Conservation (phyloP, 1,140 invertebrate genomes). For the Temnothorax longispinosus region DNA sequence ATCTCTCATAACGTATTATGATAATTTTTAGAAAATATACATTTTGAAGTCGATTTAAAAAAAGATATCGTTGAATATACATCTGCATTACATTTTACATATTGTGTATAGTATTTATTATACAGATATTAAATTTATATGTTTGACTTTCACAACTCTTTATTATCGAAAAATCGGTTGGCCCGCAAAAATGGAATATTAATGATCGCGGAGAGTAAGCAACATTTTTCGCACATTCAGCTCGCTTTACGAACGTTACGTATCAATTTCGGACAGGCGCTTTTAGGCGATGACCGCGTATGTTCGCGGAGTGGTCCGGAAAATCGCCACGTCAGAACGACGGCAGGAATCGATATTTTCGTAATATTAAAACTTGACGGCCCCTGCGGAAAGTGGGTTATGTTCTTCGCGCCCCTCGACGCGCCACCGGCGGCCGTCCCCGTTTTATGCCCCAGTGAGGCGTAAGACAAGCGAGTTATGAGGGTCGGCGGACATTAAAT, state of each 20-base stretch:
- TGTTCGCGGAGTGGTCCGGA: conserved; percentile 20
- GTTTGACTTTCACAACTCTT: conserved; percentile 23
- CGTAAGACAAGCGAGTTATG: conserved; percentile 66
- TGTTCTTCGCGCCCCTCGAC: conserved; percentile 48
- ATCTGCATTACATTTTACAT: background rate
- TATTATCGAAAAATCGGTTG: background rate
- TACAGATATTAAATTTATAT: background rate
- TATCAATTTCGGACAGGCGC: conserved; percentile 56
- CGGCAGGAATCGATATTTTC: conserved; percentile 74
- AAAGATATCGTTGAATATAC: background rate
- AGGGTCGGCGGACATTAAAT: conserved; percentile 71
- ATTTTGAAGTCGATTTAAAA: background rate
- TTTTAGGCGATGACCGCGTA: conserved; percentile 57
- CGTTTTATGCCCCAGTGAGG: conserved; percentile 54
- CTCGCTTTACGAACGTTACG: conserved; percentile 29
- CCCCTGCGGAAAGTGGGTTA: conserved; percentile 70
- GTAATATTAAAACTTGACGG: conserved; percentile 77
- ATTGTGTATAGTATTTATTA: background rate
- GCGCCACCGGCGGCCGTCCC: conserved; percentile 20
- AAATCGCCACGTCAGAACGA: conserved; percentile 56
- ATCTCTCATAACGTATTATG: background rate
- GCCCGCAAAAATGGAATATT: conserved; percentile 22
- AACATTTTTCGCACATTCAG: conserved; percentile 39
- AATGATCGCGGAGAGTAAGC: conserved; percentile 27
- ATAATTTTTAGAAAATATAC: background rate